Conservation (phyloP, 2,888 invertebrate species). For the Thelaira solivaga region DNA sequence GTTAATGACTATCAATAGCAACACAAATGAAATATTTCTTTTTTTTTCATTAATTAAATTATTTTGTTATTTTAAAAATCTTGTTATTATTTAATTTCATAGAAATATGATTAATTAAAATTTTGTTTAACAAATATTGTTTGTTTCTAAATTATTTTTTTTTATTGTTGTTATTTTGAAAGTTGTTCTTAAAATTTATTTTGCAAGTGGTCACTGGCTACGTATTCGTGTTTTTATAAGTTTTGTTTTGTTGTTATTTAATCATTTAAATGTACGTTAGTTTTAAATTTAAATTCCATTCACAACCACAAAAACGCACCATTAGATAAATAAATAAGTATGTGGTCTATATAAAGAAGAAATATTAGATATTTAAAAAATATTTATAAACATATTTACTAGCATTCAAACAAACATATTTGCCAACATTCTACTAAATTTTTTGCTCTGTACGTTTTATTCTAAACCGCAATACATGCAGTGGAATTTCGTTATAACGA, state of each 20-base stretch:
- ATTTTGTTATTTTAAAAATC: constrained; percentile 7
- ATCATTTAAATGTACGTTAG: constrained; percentile 24
- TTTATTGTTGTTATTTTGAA: constrained; percentile 20
- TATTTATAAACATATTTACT: no score
- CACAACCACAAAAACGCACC: constrained; percentile 54
- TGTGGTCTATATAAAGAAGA: constrained; percentile 34
- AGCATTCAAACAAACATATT: not conserved
- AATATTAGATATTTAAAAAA: not conserved
- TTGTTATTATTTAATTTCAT: not conserved
- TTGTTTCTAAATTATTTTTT: not conserved
- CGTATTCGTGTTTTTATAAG: not conserved
- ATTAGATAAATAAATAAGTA: constrained; percentile 54
- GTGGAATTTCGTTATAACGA: no score
- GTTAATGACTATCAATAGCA: no score
- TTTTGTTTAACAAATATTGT: not conserved
- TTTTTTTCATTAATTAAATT: constrained; percentile 13
- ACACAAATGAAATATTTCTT: no score
- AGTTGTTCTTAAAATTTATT: constrained; percentile 46
- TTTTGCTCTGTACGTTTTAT: not conserved
- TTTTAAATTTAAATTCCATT: constrained; percentile 55
- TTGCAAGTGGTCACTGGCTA: not conserved
- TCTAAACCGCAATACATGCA: constrained; percentile 33
- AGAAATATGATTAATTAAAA: constrained; percentile 27
- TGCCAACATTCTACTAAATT: constrained; percentile 12
- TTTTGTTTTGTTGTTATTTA: constrained; percentile 1